Conservation (phyloP, 2,888 invertebrate species). For the Thymelicus lineola region DNA sequence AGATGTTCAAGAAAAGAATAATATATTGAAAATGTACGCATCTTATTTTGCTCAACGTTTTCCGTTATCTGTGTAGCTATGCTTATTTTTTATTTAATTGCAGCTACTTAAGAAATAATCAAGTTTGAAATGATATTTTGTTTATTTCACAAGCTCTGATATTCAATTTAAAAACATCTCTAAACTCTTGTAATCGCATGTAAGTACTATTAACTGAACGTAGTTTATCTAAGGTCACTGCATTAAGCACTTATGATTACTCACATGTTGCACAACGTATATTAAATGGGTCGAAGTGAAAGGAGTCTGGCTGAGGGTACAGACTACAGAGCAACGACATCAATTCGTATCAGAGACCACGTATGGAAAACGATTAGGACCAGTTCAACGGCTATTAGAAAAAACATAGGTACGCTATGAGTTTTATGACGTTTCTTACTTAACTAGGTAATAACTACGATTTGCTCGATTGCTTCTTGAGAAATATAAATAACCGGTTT, state of each 20-base stretch:
- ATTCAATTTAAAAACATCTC: conserved; percentile 20
- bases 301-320: conserved; percentile 51
- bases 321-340: conserved; percentile 37
- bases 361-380: conserved; percentile 27
- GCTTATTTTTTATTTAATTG: too few relatives aligned
- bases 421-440: not conserved
- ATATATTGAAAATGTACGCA: too few relatives aligned
- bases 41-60: too few relatives aligned
- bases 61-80: too few relatives aligned
- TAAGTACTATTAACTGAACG: conserved; percentile 28
- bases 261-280: conserved; percentile 59
- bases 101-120: not conserved
- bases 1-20: too few relatives aligned
- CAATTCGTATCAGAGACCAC: conserved; percentile 30
- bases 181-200: conserved; percentile 36
- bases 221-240: conserved; percentile 58
- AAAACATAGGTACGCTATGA: not conserved
- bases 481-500: too few relatives aligned
- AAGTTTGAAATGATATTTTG: not conserved
- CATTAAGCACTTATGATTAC: conserved; percentile 54
- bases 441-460: too few relatives aligned
- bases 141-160: conserved; percentile 18
- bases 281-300: conserved; percentile 62
- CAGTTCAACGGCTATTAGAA: conserved; percentile 12
- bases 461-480: too few relatives aligned